Percentiles rank a stretch among this genome's conserved stretches.
These are phyloP conservation scores for Pipistrellus pygmaeus DNA, from an alignment of 2,797 vertebrate species.

Conservation along the genomic window DNA sequence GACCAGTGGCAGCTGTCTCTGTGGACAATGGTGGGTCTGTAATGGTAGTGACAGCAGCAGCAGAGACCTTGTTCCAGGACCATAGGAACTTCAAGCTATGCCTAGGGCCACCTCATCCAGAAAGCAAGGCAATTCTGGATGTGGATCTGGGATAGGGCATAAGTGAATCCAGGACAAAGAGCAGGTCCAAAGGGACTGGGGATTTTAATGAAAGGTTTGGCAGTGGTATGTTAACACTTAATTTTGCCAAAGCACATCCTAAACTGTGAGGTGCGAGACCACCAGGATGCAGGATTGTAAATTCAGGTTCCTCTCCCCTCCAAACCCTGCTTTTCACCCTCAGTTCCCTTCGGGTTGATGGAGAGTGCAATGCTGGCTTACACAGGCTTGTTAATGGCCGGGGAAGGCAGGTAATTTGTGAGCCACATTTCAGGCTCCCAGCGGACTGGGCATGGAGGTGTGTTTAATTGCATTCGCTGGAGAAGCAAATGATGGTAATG, in stretches of 20 bases:
- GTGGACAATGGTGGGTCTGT: neutral
- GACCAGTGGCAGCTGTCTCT: neutral
- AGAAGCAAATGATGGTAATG: constrained; percentile 44
- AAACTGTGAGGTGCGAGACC: neutral
- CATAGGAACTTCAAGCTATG: neutral
- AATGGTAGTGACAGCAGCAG: neutral
- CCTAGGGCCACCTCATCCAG: neutral
- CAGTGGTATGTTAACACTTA: neutral
- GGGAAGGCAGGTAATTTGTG: constrained; percentile 15
- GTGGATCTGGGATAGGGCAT: neutral
- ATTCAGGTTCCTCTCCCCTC: neutral
- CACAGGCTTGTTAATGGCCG: neutral
- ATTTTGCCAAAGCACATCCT: constrained; percentile 26
- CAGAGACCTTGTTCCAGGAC: neutral
- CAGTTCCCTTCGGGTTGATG: neutral
- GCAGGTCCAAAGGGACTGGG: neutral
- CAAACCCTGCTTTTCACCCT: neutral
- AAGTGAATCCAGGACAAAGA: neutral
- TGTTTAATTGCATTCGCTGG: constrained; percentile 58
- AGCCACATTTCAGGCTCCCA: constrained; percentile 45
- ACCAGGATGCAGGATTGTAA: neutral
- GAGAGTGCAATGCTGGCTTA: neutral
- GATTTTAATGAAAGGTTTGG: constrained; percentile 36
- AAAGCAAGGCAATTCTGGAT: neutral
- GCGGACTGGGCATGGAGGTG: neutral